Evolutionary conservation across 2,888 invertebrate species (phyloP), one percentile per base, ranked within the genome.

Genomic region (Amphipoea lucens): DNA sequence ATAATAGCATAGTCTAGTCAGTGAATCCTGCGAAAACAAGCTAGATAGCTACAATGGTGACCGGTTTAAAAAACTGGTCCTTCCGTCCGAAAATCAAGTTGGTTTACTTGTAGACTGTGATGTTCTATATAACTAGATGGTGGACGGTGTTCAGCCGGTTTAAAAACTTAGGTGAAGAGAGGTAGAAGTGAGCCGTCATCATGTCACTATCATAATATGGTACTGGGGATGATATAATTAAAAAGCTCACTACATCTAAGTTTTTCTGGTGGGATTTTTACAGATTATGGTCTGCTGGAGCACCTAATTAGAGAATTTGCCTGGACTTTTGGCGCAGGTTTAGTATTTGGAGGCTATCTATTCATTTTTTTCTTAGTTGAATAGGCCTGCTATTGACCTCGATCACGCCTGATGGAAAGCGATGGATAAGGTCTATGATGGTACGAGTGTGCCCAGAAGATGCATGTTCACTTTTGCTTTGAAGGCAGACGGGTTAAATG

Each of bases 21-120:
- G 29, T 45, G 29, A 57, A 7, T 11, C 9, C 23, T 3, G 14
- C 29, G 9, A 14, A 57, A 40, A 48, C 14, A 17, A 65, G 20
- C 20, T 51, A 57, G n/a, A 75, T 14, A 60, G n/a, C 23, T 7
- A 29, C 9, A 57, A 20, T 66, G 42, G 48, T 42, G 29, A 74
- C 75, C 66, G 65, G 79, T 75, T 80, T 80, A 1, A 36, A 51
- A 63, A 82, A 67, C 76, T 82, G 60, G 76, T 76, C 51, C 23
- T 60, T 62, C 14, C 1, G 29, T 45, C 23, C 36, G 51, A 67
- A 67, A 76, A 82, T 67, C 36, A 51, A 36, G 82, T 60, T 60
- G 9, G 36, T 67, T 76, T 17, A 45, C 23, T 62, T 75, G n/a
- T 60, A 51, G 29, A 42, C n/a, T 48, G 3, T 69, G 23, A 48